A percentile compares a stretch with the other conserved stretches of the same genome.
Conservation (phyloP, 2,113 vertebrate species). For the Helogale parvula region DNA sequence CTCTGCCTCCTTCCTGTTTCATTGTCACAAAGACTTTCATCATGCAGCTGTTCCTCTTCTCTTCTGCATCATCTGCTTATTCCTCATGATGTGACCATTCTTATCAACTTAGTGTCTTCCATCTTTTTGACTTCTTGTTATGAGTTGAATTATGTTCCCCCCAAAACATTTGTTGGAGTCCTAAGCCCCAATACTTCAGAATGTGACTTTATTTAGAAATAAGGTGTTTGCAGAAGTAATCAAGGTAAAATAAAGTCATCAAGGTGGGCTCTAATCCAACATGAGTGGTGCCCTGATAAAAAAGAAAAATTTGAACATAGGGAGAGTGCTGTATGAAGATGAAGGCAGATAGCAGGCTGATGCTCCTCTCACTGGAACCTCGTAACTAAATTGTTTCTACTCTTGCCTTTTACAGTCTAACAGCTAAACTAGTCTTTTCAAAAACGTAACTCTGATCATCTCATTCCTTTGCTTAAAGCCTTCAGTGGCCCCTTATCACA, state of each 20-base stretch:
- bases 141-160: neutral
- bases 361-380: neutral
- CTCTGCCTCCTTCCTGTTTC: neutral
- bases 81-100: neutral
- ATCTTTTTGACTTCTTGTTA: neutral
- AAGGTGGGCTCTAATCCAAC: neutral
- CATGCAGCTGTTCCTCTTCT: neutral
- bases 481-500: neutral
- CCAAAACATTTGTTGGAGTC: neutral
- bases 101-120: neutral
- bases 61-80: neutral
- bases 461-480: neutral
- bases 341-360: neutral
- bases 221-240: neutral
- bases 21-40: neutral
- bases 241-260: neutral
- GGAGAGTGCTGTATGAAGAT: neutral
- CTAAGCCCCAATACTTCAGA: neutral
- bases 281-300: neutral
- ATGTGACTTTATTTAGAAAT: neutral
- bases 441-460: neutral
- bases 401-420: neutral
- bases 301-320: neutral
- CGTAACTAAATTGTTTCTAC: neutral
- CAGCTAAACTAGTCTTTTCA: neutral